Evolutionary conservation across 2,888 invertebrate genomes (phyloP), one percentile per base, ranked within the genome.

Genomic region (Mellilla xanthometata): DNA sequence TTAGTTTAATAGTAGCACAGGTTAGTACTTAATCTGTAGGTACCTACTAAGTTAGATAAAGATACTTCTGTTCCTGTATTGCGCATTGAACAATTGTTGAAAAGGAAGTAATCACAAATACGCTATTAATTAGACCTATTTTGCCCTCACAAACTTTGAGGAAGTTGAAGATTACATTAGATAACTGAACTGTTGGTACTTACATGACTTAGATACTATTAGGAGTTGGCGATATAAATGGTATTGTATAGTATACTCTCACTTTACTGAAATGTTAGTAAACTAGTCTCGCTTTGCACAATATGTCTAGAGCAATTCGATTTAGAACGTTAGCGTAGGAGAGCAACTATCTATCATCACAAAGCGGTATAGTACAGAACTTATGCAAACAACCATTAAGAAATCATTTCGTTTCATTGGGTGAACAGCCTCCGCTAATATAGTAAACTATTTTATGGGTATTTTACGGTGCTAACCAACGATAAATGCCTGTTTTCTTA

Each of bases 31-130:
- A 15, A n/a, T 5, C 3, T 15, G 5, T 15, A 15, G 15, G 15
- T 15, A 15, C 3, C 5, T n/a, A 5, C 15, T 19, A 19, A 5
- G 15, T n/a, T n/a, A 24, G 24, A 24, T 7, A 24, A 8, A n/a
- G 12, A 23, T 44, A 39, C 26, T 26, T 22, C 34, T 39, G 29
- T 54, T 52, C 49, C 44, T 46, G 44, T 54, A 50, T 51, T 54
- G 44, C 48, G 52, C 46, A 52, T 54, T 41, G 26, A 27, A 39
- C 49, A 49, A 49, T 47, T 34, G 13, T 30, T 27, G 27, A 39
- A 50, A 47, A 31, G 52, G 46, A 50, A 47, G 39, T 19, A 19
- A 39, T 22, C 13, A 10, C 1, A 24, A 12, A 31, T 15, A 11
- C 23, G 8, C 5, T 34, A 45, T 40, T 36, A 46, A 22, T 35